Evolutionary conservation across 2,888 invertebrate genomes (phyloP), one percentile per base, ranked within the genome.

Genomic region (Euplexia lucipara): DNA sequence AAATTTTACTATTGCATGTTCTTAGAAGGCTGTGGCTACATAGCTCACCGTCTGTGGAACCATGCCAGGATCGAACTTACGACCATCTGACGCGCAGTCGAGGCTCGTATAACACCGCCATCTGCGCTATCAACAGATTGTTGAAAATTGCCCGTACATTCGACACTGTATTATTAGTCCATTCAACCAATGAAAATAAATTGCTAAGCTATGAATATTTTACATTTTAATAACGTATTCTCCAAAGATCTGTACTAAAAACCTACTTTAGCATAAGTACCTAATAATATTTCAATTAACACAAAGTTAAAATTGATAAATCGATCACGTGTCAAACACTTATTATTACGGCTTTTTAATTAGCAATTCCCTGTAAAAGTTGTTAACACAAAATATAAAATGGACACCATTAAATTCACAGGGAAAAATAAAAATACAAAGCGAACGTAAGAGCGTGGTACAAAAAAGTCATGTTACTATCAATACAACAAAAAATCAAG

Each of bases 1-100:
- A 85, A 86, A 72, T 86, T 63, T 87, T 83, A 60, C 53, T 94
- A 60, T 93, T 71, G 94, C 94, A 94, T 94, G 92, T 87, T 91
- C 92, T 93, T 92, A 92, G 92, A 91, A 93, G 92, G 88, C 83
- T 69, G 84, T 87, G 82, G 79, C 89, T 90, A 93, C 77, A 75
- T 76, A 84, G 89, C 78, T 48, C 86, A 90, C 86, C 72, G 84
- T 89, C 93, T 91, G 93, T 94, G 92, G 93, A 92, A 92, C 87
- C 91, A 93, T 92, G 92, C 91, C 53, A 41, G 79, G 89, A 69
- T 91, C 83, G 92, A 93, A 91, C 93, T 82, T 63, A 53, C 71
- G 75, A 62, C 81, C 59, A 22, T 8, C 26, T 20, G 37, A 1
- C 20, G 16, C 32, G 7, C 51, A 52, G 58, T 32, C 53, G 52